These are phyloP conservation scores for Archaeoteleia sp. DNA, from an alignment of 2,888 invertebrate species.

Conservation along the genomic window DNA sequence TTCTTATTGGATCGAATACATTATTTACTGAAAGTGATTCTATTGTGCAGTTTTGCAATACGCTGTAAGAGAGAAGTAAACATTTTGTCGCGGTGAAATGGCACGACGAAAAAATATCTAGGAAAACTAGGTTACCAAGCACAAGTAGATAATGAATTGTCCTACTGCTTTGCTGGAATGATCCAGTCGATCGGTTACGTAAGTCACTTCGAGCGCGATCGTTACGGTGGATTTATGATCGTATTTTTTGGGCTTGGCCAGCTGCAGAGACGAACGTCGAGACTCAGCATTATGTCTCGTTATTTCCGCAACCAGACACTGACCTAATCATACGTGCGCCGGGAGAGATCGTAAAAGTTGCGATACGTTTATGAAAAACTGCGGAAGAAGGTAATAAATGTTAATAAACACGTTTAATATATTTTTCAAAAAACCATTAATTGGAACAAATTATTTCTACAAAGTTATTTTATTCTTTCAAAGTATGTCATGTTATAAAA, in stretches of 20 bases:
- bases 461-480: too few species aligned
- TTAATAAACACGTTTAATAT: too few species aligned
- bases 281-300: slow-evolving; percentile 39
- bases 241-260: slow-evolving; percentile 50
- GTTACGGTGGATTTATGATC: slow-evolving; percentile 52
- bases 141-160: slow-evolving; percentile 48
- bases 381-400: slow-evolving; percentile 34
- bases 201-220: slow-evolving; percentile 36
- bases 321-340: slow-evolving; percentile 35
- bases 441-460: too few species aligned
- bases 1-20: too few species aligned
- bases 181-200: slow-evolving; percentile 49
- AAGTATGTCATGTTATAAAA: too few species aligned
- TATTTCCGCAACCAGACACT: slow-evolving; percentile 41
- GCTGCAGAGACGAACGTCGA: slow-evolving; percentile 42
- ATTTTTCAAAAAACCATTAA: too few species aligned
- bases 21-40: not conserved
- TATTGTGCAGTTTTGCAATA: not conserved
- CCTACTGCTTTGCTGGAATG: slow-evolving; percentile 18
- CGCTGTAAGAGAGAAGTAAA: not conserved
- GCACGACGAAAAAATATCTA: slow-evolving; percentile 22
- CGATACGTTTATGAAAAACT: slow-evolving; percentile 37
- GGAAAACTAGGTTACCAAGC: slow-evolving; percentile 39
- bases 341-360: slow-evolving; percentile 31
- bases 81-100: slow-evolving; percentile 32